Evolutionary conservation across 2,888 invertebrate species (phyloP).

Genomic region (Watsonalla cultraria): DNA sequence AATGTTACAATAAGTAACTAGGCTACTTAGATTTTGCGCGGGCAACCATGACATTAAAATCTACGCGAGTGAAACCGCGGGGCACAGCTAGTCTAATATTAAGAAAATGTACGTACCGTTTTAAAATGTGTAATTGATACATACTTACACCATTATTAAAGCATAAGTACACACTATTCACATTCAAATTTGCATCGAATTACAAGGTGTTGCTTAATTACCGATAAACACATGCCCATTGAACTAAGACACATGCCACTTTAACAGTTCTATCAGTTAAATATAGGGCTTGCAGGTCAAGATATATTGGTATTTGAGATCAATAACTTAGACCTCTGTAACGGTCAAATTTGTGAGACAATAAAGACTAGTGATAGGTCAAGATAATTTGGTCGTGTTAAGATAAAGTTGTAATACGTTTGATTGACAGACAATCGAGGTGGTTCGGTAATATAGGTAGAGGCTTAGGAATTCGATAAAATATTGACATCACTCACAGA

Average conservation of each 20-base stretch:
- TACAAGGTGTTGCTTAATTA: conserved; percentile 13
- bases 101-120: too few species aligned
- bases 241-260: background rate
- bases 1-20: too few species aligned
- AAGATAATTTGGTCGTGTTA: conserved; percentile 18
- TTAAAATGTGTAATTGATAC: too few species aligned
- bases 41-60: too few species aligned
- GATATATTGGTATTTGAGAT: background rate
- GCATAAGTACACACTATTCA: background rate
- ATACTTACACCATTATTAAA: background rate
- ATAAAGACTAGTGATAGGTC: conserved; percentile 10
- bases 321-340: background rate
- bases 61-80: too few species aligned
- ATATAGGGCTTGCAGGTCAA: background rate
- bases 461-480: conserved; percentile 4
- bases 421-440: conserved; percentile 47
- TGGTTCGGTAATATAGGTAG: conserved; percentile 18
- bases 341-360: background rate
- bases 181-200: conserved; percentile 12
- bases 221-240: background rate
- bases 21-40: too few species aligned
- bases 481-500: background rate
- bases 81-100: too few species aligned
- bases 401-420: conserved; percentile 24
- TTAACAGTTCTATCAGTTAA: background rate